Base-by-base conservation (phyloP, 2,888 invertebrate genomes). In the Chelonus formosanus region DNA sequence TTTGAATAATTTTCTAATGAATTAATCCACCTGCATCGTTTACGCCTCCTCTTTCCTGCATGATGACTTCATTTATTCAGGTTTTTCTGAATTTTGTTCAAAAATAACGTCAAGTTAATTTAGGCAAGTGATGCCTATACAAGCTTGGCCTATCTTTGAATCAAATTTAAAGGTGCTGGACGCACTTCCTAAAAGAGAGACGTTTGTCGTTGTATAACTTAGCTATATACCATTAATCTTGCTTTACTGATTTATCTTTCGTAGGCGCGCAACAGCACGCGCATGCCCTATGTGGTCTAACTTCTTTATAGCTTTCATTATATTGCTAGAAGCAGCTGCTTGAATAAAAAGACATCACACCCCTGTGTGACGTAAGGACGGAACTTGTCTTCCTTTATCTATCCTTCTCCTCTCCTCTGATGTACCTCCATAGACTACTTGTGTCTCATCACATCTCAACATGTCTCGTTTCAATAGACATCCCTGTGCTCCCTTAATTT, bases 281-380 rank as follows among this genome's bases (percentile, higher is more conserved):
- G 76, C 75, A 71, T 72, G 70, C 74, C 73, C 74, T 72, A 73
- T 75, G 77, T 74, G 78, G 77, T 76, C 77, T 75, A 73, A 75
- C 75, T 76, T 78, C 77, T 77, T 77, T 77, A 78, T 75, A 72
- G 75, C 75, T 74, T 75, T 76, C 73, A 76, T 76, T 78, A 78
- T 78, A 74, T 75, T 73, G 71, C 70, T 65, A 55, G 73, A 67
- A 71, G 72, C 72, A 76, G 74, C 77, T 76, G 76, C 73, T 72
- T 70, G 73, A 71, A 73, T 74, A 75, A 74, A 76, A 77, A 76
- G 75, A 76, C 74, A 74, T 76, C 76, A 77, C 75, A 77, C 75
- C 77, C 77, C 76, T 75, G 70, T 67, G 68, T 70, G 67, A 69
- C 63, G 63, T 68, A 67, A 69, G 70, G 55, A 64, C 47, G 64